A percentile compares a stretch with the other conserved stretches of the same genome.
phyloP scores from a whole-genome alignment of 2,113 vertebrate species.

The Sylvietta virens region DNA sequence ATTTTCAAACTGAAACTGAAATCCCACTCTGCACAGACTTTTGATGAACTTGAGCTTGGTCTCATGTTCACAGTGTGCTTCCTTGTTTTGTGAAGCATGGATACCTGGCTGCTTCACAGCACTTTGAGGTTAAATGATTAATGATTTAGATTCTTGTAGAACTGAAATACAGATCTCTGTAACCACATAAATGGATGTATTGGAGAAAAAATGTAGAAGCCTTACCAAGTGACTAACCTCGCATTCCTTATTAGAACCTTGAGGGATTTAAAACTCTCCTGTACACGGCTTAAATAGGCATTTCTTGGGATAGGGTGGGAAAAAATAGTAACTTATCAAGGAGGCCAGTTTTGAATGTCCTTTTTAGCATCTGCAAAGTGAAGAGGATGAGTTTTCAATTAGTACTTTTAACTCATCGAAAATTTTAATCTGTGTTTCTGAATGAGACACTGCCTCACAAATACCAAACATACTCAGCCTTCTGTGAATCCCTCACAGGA shows the following conservation, averaged over 20 bases:
- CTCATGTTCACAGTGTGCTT: not conserved
- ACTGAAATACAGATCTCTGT: not conserved
- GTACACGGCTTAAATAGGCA: not conserved
- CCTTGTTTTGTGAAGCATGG: not conserved
- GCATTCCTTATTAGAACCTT: not conserved
- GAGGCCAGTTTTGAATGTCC: not conserved
- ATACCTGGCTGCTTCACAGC: not conserved
- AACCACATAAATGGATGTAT: not conserved
- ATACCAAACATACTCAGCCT: not conserved
- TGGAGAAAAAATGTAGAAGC: not conserved
- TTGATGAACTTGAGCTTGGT: not conserved
- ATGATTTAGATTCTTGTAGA: not conserved
- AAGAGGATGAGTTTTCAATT: not conserved
- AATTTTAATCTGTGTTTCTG: not conserved
- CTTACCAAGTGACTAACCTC: not conserved
- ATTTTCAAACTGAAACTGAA: not conserved
- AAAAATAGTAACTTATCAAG: not conserved
- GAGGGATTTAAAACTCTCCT: not conserved
- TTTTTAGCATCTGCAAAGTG: not conserved
- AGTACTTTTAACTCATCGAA: not conserved
- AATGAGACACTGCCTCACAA: not conserved
- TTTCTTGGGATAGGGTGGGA: not conserved
- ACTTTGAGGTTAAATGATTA: not conserved
- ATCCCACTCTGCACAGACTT: not conserved
- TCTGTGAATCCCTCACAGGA: not conserved